Percentiles rank a stretch among this genome's conserved stretches.
Conservation (phyloP, 2,888 invertebrate genomes). For the Nezara viridula region DNA sequence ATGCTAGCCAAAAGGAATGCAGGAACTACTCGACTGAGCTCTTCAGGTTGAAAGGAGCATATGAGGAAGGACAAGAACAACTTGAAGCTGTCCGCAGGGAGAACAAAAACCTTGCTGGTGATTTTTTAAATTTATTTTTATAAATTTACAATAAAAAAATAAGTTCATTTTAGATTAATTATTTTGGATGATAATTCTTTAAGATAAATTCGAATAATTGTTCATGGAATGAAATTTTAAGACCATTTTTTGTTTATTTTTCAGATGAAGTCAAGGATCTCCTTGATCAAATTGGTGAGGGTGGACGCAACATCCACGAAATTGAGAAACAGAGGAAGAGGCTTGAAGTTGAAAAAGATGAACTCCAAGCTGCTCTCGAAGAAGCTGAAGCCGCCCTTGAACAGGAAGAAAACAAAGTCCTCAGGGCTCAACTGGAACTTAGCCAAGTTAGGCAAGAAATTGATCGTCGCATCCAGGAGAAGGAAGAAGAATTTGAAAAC, state of each 20-base stretch:
- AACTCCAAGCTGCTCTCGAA: constrained; percentile 98
- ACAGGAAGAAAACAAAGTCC: constrained; percentile 99
- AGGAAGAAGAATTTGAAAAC: constrained; percentile 99
- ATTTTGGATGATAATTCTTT: too few species aligned
- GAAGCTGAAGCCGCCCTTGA: constrained; percentile 99
- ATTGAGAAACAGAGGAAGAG: constrained; percentile 99
- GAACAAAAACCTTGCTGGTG: constrained; percentile 96
- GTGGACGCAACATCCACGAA: constrained; percentile 99
- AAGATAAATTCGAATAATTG: background rate
- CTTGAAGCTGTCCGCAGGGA: constrained; percentile 98
- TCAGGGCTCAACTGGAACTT: constrained; percentile 97
- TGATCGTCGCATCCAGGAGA: constrained; percentile 99
- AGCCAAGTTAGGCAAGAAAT: constrained; percentile 99
- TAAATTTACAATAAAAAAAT: too few species aligned
- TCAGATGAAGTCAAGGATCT: constrained; percentile 99
- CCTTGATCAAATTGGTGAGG: constrained; percentile 99
- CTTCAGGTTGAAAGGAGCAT: constrained; percentile 97
- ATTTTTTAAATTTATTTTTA: constrained; percentile 64
- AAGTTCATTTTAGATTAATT: too few species aligned
- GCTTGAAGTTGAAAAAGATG: constrained; percentile 99
- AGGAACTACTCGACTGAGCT: constrained; percentile 99
- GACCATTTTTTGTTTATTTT: constrained; percentile 67
- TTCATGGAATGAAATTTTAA: background rate
- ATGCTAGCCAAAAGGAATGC: constrained; percentile 99
- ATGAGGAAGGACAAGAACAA: constrained; percentile 97